Evolutionary conservation across 1,140 invertebrate genomes (phyloP), one percentile per base, ranked within the genome.

Genomic region (Panulirus ornatus): DNA sequence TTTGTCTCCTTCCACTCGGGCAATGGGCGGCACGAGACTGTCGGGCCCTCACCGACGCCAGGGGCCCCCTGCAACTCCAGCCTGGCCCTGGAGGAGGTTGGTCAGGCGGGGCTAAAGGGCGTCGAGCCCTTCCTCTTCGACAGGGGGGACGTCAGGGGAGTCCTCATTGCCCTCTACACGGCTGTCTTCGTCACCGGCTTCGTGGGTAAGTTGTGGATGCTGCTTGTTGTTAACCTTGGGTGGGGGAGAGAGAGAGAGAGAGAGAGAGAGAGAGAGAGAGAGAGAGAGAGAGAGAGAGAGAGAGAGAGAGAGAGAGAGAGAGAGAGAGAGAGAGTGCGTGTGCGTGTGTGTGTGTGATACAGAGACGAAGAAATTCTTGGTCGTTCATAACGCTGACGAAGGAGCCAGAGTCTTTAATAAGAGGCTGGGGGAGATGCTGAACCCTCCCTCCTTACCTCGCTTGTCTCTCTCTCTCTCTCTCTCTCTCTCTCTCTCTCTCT

Each of bases 161-260:
- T 47, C 40, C 70, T 84, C 38, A 84, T 84, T 22, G 63, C 83
- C 63, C 83, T 84, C 16, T 84, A 84, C 83, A 84, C 83, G 40
- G n/a, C 44, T 19, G 83, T 84, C 83, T 84, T 84, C 83, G 71
- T 84, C 83, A 71, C 83, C 11, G 83, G 83, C 11, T 84, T 84
- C 42, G 83, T 84, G n/a, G 83, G 83, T 84, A 22, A 71, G 70
- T 84, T 47, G 44, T 6, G 44, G n/a, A n/a, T n/a, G n/a, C n/a
- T 47, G 44, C 44, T 47, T 47, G 14, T 14, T 47, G 44, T 47
- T 47, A 11, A 47, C 14, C 5, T 47, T 47, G 5, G 5, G 44
- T 6, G 44, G 44, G 44, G 14, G 44, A 47, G 44, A 47, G 44
- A 47, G 44, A 5, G 75, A 40, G 47, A n/a, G 47, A 40, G 36